These are phyloP conservation scores for Heliopora coerulea DNA, from an alignment of 92 coral and sea anemone species.

Conservation along the genomic window DNA sequence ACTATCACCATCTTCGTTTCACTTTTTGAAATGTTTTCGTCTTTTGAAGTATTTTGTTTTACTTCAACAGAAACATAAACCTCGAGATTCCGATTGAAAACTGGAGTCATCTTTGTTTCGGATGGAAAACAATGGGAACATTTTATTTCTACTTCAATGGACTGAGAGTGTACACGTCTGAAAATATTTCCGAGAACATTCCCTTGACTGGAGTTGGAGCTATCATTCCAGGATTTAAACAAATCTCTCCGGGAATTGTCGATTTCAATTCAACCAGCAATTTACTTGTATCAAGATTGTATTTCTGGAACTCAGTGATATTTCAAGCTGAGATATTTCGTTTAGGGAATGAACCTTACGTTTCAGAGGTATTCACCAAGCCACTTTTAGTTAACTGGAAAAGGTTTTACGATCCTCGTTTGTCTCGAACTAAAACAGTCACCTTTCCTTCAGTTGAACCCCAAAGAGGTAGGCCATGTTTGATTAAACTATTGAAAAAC, in stretches of 20 bases:
- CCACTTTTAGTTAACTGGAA: slow-evolving; percentile 5
- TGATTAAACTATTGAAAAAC: no score
- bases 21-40: no score
- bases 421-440: neutral
- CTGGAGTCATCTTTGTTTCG: slow-evolving; percentile 21
- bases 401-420: neutral
- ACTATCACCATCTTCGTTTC: no score
- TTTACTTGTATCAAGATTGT: neutral
- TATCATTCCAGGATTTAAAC: slow-evolving; percentile 4
- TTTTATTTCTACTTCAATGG: neutral
- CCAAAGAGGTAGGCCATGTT: neutral
- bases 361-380: neutral
- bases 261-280: neutral
- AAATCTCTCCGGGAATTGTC: slow-evolving; percentile 1
- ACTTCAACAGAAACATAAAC: neutral
- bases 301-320: neutral
- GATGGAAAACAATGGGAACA: neutral
- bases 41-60: no score
- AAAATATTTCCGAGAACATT: neutral
- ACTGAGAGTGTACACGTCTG: neutral
- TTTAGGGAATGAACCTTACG: slow-evolving; percentile 4
- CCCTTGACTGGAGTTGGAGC: neutral
- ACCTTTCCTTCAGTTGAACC: neutral
- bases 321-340: neutral
- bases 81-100: neutral